Conservation (phyloP, 2,888 invertebrate genomes). For the Oegoconia quadripuncta region DNA sequence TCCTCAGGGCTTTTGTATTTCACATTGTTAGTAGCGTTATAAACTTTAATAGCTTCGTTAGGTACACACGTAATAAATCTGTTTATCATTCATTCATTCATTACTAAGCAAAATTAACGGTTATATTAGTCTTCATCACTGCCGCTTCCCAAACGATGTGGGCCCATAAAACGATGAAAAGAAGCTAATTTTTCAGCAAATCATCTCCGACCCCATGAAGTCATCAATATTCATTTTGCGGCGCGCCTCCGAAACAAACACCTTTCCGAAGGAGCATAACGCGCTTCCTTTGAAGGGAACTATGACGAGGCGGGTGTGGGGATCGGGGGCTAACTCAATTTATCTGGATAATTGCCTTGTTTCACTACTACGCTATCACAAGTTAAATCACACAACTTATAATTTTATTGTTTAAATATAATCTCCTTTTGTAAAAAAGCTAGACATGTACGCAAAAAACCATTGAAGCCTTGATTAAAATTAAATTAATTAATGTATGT, state of each 20-base stretch:
- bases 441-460: no score
- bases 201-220: slow-evolving; percentile 75
- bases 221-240: slow-evolving; percentile 78
- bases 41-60: neutral
- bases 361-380: no score
- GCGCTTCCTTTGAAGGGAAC: slow-evolving; percentile 66
- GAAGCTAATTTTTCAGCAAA: slow-evolving; percentile 77
- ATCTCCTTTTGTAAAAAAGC: no score
- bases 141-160: slow-evolving; percentile 52
- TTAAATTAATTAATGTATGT: no score
- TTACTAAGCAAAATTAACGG: slow-evolving; percentile 70
- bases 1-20: no score
- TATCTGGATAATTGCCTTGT: slow-evolving; percentile 73
- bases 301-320: slow-evolving; percentile 44
- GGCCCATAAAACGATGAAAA: slow-evolving; percentile 76
- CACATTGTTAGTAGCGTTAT: no score
- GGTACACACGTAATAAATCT: slow-evolving; percentile 15
- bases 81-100: no score
- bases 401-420: no score
- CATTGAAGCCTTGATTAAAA: no score
- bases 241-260: slow-evolving; percentile 75
- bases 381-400: no score
- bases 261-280: slow-evolving; percentile 61
- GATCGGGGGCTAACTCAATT: slow-evolving; percentile 59
- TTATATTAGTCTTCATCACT: slow-evolving; percentile 75